Percentiles rank a stretch among this genome's conserved stretches.
Conservation (phyloP, 2,888 invertebrate species). For the Leptinotarsa tumamoca region DNA sequence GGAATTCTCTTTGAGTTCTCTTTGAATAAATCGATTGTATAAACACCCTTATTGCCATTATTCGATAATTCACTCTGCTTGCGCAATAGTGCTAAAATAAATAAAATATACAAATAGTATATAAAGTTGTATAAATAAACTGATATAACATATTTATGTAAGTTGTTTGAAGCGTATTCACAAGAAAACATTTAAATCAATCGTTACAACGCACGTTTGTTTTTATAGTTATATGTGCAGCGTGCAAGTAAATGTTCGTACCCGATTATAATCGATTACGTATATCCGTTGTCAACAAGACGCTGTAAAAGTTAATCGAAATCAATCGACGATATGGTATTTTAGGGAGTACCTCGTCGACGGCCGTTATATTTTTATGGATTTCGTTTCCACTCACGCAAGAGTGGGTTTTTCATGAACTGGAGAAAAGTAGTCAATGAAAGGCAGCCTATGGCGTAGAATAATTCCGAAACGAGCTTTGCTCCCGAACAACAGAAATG, state of each 20-base stretch:
- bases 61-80: not conserved
- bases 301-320: no score
- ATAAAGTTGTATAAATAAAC: slow-evolving; percentile 24
- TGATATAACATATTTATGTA: slow-evolving; percentile 17
- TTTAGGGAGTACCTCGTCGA: no score
- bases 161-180: slow-evolving; percentile 9
- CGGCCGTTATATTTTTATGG: not conserved
- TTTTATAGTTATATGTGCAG: slow-evolving; percentile 14
- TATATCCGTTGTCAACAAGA: slow-evolving; percentile 4
- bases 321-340: no score
- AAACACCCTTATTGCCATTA: not conserved
- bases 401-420: no score
- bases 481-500: no score
- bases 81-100: slow-evolving; percentile 4
- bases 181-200: slow-evolving; percentile 20
- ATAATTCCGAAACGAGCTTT: no score
- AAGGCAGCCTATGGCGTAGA: no score
- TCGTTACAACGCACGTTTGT: slow-evolving; percentile 16
- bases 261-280: slow-evolving; percentile 3
- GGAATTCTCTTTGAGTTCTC: not conserved
- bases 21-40: not conserved
- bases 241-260: slow-evolving; percentile 5
- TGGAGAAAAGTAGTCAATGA: no score
- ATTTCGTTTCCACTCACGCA: no score
- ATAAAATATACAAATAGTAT: slow-evolving; percentile 20